These are phyloP conservation scores for Albula glossodonta DNA, from an alignment of 2,113 vertebrate species.

Conservation along the genomic window DNA sequence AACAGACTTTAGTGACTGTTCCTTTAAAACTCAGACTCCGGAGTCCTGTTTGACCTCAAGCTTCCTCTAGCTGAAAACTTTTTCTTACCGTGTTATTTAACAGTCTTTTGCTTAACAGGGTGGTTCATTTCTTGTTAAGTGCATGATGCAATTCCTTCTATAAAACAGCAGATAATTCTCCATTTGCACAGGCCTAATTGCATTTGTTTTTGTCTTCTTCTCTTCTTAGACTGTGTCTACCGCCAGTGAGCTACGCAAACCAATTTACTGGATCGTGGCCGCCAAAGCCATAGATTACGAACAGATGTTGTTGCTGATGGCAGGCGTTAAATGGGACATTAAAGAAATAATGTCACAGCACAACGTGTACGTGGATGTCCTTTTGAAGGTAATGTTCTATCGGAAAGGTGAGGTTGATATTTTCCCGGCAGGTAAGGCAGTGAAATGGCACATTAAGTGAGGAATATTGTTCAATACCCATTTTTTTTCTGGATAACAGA, in stretches of 20 bases:
- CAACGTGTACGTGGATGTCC: constrained; percentile 93
- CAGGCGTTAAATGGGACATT: constrained; percentile 97
- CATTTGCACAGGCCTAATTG: constrained; percentile 2
- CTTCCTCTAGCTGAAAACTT: not conserved
- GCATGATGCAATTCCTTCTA: not conserved
- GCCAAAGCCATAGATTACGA: constrained; percentile 98
- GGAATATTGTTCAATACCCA: not conserved
- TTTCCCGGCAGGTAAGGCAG: not conserved
- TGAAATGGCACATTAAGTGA: not conserved
- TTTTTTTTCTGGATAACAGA: not conserved
- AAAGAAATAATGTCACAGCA: constrained; percentile 99
- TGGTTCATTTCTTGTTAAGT: not conserved
- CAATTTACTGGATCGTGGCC: constrained; percentile 98
- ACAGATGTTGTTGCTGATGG: constrained; percentile 92
- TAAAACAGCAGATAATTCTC: not conserved
- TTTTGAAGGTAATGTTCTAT: constrained; percentile 82
- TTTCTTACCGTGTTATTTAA: not conserved
- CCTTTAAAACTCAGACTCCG: not conserved
- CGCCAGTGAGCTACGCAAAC: constrained; percentile 93
- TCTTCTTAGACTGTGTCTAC: constrained; percentile 91
- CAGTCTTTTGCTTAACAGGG: not conserved
- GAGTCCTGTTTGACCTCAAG: not conserved
- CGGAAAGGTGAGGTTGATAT: not conserved
- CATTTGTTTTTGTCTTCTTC: constrained; percentile 31
- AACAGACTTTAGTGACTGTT: not conserved